Conservation (phyloP, 1,140 invertebrate genomes). For the Eupeodes corollae region DNA sequence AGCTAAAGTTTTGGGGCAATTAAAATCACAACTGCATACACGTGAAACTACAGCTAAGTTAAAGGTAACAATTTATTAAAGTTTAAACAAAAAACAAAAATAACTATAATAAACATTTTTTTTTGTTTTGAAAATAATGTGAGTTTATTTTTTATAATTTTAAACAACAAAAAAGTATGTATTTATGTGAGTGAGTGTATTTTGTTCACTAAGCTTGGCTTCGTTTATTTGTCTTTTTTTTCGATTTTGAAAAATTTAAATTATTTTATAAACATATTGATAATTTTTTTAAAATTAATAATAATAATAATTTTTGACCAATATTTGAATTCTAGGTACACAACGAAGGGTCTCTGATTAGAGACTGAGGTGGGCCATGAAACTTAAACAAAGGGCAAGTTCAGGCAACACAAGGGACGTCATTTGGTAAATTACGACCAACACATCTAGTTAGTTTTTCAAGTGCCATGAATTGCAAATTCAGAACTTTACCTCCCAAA, state of each 20-base stretch:
- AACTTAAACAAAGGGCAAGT: no score
- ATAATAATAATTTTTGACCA: no score
- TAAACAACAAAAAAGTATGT: neutral
- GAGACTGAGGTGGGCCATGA: no score
- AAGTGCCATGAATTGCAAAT: no score
- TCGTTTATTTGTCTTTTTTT: neutral
- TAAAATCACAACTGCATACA: conserved; percentile 37
- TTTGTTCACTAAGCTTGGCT: neutral
- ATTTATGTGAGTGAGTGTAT: neutral
- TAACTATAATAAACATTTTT: conserved; percentile 4
- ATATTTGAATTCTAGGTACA: no score
- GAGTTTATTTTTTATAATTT: conserved; percentile 4
- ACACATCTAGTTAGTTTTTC: no score
- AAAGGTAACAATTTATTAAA: conserved; percentile 27
- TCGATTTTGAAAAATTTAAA: neutral
- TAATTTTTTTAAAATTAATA: no score
- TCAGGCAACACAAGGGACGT: no score
- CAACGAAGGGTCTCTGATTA: no score
- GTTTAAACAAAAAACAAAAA: conserved; percentile 5
- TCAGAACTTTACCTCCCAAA: no score
- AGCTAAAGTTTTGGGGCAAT: conserved; percentile 37
- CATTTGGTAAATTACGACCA: no score
- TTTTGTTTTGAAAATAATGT: conserved; percentile 10
- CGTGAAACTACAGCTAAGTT: conserved; percentile 37
- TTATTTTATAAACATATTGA: no score